Conservation (phyloP, 2,113 vertebrate genomes). For the Parus major region DNA sequence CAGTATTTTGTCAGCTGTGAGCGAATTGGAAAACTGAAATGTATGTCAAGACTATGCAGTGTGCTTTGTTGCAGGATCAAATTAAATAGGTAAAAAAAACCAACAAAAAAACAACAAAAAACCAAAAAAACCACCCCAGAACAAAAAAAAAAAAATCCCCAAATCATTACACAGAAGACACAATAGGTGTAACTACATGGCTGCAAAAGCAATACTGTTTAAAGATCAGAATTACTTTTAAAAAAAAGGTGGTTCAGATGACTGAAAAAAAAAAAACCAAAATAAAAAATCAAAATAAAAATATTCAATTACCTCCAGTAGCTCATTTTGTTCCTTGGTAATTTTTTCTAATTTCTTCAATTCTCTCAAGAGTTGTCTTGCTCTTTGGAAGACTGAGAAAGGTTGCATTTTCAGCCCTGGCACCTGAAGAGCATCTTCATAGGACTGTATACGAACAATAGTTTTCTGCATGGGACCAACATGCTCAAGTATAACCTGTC, state of each 20-base stretch:
- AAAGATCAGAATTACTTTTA: neutral
- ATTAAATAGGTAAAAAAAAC: neutral
- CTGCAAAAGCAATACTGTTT: neutral
- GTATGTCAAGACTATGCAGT: neutral
- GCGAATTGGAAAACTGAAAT: neutral
- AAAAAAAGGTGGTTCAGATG: neutral
- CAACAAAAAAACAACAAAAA: neutral
- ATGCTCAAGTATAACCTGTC: conserved; percentile 79
- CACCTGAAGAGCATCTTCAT: conserved; percentile 77
- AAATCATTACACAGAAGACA: neutral
- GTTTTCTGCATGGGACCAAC: conserved; percentile 84
- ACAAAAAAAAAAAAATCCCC: neutral
- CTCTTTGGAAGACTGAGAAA: conserved; percentile 81
- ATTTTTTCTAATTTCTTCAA: conserved; percentile 84
- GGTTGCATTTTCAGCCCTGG: conserved; percentile 76
- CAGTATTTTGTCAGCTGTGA: neutral
- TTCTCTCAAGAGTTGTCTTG: conserved; percentile 77
- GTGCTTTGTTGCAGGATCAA: neutral
- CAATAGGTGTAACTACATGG: neutral
- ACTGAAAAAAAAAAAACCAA: neutral
- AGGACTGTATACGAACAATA: conserved; percentile 81
- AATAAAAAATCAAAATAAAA: no score
- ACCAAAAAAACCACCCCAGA: neutral
- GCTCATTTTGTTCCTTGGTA: conserved; percentile 76
- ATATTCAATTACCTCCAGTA: conserved; percentile 78